These are phyloP conservation scores for Drosophila anceps DNA, from an alignment of 2,888 invertebrate genomes.

Conservation along the genomic window DNA sequence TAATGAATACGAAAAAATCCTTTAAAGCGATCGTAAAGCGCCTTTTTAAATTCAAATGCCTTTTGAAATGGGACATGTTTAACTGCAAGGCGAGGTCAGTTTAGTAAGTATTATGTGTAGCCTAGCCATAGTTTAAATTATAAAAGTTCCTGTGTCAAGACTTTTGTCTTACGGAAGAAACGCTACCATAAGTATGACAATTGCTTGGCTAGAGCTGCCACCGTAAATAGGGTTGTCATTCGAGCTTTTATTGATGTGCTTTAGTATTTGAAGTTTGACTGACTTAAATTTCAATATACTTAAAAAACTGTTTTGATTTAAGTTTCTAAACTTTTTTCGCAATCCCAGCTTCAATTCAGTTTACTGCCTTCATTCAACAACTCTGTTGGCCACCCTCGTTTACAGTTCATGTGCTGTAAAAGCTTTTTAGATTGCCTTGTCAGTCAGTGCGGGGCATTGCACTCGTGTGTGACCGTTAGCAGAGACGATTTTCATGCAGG, in stretches of 20 bases:
- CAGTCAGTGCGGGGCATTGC: constrained; percentile 63
- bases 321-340: background rate
- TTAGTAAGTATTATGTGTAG: background rate
- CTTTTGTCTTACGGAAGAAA: background rate
- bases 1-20: background rate
- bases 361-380: background rate
- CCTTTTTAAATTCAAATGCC: constrained; percentile 12
- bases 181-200: background rate
- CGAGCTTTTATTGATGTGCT: background rate
- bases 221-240: background rate
- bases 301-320: too few relatives aligned
- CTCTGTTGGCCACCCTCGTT: constrained; percentile 19
- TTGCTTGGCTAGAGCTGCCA: background rate
- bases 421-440: constrained; percentile 77
- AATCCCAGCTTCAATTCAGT: background rate
- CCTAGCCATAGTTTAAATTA: background rate
- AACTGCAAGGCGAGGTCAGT: background rate
- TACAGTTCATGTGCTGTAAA: constrained; percentile 29
- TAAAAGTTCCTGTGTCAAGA: background rate
- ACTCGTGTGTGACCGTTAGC: constrained; percentile 69
- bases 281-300: too few relatives aligned
- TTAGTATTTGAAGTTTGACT: background rate
- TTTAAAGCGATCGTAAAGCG: constrained; percentile 13
- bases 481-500: constrained; percentile 53
- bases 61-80: background rate